Evolutionary conservation across 1,140 invertebrate genomes (phyloP), one percentile per base, ranked within the genome.

Genomic region (Leptinotarsa texana): DNA sequence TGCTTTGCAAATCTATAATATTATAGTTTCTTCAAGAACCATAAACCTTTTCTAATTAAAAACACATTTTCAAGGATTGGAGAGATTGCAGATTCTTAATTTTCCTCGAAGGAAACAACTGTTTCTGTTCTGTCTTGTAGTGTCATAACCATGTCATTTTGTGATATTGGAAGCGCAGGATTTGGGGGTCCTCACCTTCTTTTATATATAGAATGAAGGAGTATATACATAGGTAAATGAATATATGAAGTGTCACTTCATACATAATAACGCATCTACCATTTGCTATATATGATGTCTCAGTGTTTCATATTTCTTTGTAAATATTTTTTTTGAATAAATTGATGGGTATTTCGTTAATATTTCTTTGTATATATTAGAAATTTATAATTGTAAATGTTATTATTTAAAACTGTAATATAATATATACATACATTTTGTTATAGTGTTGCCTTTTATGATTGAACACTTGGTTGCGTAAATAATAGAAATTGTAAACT

Each of bases 381-480:
- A 47, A 42, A 68, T 68, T 4, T 18, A 68, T 68, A 68, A 49
- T 42, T 47, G 27, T 69, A 33, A 51, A 51, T 70, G 69, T 57
- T 22, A 57, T 70, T 70, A 70, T 70, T 70, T 70, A 70, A 61
- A 22, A 69, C 13, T 70, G 69, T 70, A 70, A 70, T 70, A 70
- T 70, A 70, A n/a, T 61, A 70, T 61, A 70, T 70, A 51, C 27
- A 70, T 70, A 70, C 21, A 47, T 70, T 70, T 70, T 70, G 49
- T 70, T 70, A 27, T 69, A 70, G 47, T 51, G 48, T 69, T 57
- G 69, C 69, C 21, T 21, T 70, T 70, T 18, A 70, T 57, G 48
- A 70, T 18, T 68, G 48, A 48, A 22, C 49, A 51, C 69, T 70
- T 22, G 18, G 22, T 70, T 70, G 48, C 47, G 27, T 73, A 22